Base-by-base conservation (phyloP, 2,113 vertebrate genomes). In the Eudyptes chrysolophus region DNA sequence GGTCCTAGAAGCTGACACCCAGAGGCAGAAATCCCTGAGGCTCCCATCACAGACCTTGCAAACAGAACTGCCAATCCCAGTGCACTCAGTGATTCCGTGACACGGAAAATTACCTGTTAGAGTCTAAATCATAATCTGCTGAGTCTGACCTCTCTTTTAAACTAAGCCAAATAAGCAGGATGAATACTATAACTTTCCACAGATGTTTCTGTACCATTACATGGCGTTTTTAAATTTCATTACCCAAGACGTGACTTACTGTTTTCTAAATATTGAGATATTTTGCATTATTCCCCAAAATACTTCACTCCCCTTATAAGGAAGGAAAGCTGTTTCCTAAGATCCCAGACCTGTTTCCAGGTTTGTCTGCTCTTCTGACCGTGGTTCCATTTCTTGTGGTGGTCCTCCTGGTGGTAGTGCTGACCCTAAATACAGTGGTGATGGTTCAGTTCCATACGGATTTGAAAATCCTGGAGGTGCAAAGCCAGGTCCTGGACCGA, bases 371-470 rank as follows among this genome's bases (percentile, higher is more conserved):
- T 98, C 98, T 71, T 98, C 98, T 13, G 84, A 78, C 17, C 38
- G 70, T 13, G 83, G 94, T 3, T 97, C 88, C 0, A 17, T 25
- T 34, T 97, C 97, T 74, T 98, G 94, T 20, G 97, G 86, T 1
- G 98, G 97, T 6, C 96, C 65, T 16, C 95, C 89, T 29, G 97
- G 89, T 4, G 96, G 95, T 54, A 98, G 26, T 6, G 95, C 75
- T 18, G 97, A 88, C 57, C 97, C 98, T 7, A 97, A 84, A 95
- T 98, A 98, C 10, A 97, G 52, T 0, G 97, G 87, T 25, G 88
- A 77, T 25, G 95, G 95, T 13, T 99, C 99, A 74, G 97, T 89
- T 75, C 98, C 98, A n/a, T 98, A 98, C 0, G 97, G 90, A 62
- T 97, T 97, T 40, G 95, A 94, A 85, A 98, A 98, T 58, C 97